phyloP scores from a whole-genome alignment of 2,888 invertebrate species.

The Phorcus lineatus region DNA sequence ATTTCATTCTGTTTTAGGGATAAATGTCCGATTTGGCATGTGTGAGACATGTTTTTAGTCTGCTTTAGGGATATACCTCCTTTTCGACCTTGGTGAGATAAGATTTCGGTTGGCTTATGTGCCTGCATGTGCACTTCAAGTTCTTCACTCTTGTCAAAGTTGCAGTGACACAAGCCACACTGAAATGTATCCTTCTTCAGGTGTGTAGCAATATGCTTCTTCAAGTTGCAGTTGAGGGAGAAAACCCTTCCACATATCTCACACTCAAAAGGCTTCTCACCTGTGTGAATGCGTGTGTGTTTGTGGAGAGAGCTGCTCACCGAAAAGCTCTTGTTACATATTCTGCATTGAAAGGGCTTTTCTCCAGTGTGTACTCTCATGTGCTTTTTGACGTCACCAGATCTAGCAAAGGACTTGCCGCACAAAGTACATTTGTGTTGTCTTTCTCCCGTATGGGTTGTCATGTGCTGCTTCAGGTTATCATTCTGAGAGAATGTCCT shows the following conservation, averaged over 20 bases:
- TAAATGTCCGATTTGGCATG: no score
- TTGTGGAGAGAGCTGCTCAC: slow-evolving; percentile 2
- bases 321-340: background rate
- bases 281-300: background rate
- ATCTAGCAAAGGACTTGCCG: background rate
- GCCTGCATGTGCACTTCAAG: background rate
- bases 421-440: slow-evolving; percentile 2
- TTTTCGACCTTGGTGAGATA: no score
- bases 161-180: background rate
- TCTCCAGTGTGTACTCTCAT: slow-evolving; percentile 11
- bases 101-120: background rate
- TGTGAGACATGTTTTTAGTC: no score
- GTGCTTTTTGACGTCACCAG: background rate
- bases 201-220: background rate
- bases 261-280: background rate
- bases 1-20: no score
- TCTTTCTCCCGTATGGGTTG: background rate
- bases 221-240: background rate
- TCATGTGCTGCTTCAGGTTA: slow-evolving; percentile 12
- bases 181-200: background rate
- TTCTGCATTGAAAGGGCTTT: background rate
- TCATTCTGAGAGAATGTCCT: background rate
- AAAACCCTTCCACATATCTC: slow-evolving; percentile 3
- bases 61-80: no score
- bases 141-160: background rate